These are phyloP conservation scores for Sus cebifrons DNA, from an alignment of 2,797 vertebrate genomes.

Conservation along the genomic window DNA sequence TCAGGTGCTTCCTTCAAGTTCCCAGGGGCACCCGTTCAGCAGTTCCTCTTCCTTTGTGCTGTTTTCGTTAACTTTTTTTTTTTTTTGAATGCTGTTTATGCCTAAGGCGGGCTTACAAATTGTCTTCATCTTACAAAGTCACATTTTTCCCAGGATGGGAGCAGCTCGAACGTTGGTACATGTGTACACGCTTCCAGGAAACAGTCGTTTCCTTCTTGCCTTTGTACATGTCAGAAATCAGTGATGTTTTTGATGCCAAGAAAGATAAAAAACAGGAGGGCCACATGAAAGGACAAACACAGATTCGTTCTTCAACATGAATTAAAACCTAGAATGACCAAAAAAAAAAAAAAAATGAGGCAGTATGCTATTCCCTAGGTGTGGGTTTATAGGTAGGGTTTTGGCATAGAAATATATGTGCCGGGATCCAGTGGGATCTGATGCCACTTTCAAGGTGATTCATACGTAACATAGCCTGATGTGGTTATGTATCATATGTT, in stretches of 20 bases:
- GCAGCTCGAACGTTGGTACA: background rate
- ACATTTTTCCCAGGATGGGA: background rate
- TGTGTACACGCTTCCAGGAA: background rate
- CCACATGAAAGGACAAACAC: background rate
- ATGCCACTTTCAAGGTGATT: background rate
- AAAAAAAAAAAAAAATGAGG: no score
- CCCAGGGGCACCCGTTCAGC: background rate
- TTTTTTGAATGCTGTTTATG: slow-evolving; percentile 14
- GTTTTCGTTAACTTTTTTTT: slow-evolving; percentile 7
- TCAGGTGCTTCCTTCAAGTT: background rate
- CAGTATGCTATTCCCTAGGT: accelerated
- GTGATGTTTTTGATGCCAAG: background rate
- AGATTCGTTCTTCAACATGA: background rate
- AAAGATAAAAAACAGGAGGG: background rate
- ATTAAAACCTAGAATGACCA: background rate
- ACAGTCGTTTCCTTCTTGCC: accelerated
- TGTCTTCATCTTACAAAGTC: slow-evolving; percentile 1
- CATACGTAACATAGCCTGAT: background rate
- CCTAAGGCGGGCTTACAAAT: background rate
- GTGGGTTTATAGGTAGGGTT: accelerated
- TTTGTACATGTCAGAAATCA: background rate
- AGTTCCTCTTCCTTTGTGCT: background rate
- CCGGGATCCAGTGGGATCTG: background rate
- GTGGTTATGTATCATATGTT: no score
- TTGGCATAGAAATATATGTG: accelerated